phyloP scores from a whole-genome alignment of 1,140 invertebrate species.

The Drosophila pruinosa region DNA sequence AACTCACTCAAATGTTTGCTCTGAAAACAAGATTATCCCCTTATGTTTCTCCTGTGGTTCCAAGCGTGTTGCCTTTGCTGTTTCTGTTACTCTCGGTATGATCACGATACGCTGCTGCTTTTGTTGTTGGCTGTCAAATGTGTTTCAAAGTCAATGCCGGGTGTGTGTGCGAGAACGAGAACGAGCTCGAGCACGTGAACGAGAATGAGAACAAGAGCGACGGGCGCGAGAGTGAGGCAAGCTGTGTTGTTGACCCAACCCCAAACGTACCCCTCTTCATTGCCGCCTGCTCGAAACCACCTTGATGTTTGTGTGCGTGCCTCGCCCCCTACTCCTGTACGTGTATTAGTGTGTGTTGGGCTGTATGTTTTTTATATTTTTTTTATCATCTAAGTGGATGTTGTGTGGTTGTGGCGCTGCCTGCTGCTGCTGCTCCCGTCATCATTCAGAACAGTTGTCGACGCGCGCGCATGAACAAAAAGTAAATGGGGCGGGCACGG shows the following conservation, averaged over 20 bases:
- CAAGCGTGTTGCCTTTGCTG: conserved; percentile 8
- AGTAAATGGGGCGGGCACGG: conserved; percentile 65
- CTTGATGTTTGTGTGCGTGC: conserved; percentile 30
- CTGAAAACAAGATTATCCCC: conserved; percentile 22
- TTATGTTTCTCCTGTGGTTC: background rate
- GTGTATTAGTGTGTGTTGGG: conserved; percentile 9
- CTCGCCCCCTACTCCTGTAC: background rate
- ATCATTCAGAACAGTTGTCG: conserved; percentile 73
- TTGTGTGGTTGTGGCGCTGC: conserved; percentile 33
- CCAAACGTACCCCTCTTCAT: background rate
- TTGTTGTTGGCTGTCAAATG: conserved; percentile 60
- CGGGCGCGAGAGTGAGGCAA: conserved; percentile 9
- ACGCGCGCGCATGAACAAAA: conserved; percentile 55
- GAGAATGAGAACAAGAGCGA: background rate
- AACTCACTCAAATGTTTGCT: conserved; percentile 45
- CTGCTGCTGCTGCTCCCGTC: conserved; percentile 61
- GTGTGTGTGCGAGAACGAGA: conserved; percentile 21
- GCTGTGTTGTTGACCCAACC: conserved; percentile 14
- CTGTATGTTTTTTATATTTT: conserved; percentile 32
- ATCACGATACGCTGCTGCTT: conserved; percentile 30
- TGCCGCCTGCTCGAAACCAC: conserved; percentile 2
- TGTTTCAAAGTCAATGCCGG: conserved; percentile 71
- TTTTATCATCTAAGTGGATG: conserved; percentile 71
- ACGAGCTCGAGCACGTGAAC: background rate
- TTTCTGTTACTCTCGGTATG: conserved; percentile 17